Percentiles rank a stretch among this genome's conserved stretches.
These are phyloP conservation scores for Struthio camelus DNA, from an alignment of 2,113 vertebrate species.

Conservation along the genomic window DNA sequence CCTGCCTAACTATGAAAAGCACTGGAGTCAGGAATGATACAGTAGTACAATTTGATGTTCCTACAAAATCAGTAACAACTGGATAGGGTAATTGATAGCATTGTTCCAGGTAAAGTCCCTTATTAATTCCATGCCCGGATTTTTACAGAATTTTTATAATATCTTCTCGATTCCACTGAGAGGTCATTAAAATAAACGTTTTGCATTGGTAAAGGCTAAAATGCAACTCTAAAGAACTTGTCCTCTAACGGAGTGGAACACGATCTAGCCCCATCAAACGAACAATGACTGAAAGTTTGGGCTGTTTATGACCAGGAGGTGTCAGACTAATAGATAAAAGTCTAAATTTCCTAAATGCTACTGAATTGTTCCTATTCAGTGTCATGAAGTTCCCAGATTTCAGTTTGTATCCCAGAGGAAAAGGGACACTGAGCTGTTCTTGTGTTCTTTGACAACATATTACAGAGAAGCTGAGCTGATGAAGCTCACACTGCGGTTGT, in stretches of 20 bases:
- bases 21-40: not conserved
- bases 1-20: not conserved
- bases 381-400: not conserved
- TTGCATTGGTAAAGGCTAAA: conserved; percentile 16
- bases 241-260: not conserved
- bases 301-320: conserved; percentile 19
- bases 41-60: not conserved
- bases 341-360: not conserved
- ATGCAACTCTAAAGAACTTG: not conserved
- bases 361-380: conserved; percentile 25
- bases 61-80: not conserved
- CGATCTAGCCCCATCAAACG: not conserved
- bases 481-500: not conserved
- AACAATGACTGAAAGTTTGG: not conserved
- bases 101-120: not conserved
- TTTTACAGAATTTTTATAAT: conserved; percentile 15
- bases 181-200: conserved; percentile 14
- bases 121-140: not conserved
- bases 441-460: not conserved
- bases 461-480: not conserved
- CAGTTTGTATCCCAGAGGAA: not conserved
- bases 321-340: conserved; percentile 22
- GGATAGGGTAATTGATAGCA: not conserved
- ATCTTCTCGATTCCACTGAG: not conserved
- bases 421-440: not conserved